Evolutionary conservation across 1,140 invertebrate species (phyloP), one percentile per base, ranked within the genome.

Genomic region (Drosophila auraria): DNA sequence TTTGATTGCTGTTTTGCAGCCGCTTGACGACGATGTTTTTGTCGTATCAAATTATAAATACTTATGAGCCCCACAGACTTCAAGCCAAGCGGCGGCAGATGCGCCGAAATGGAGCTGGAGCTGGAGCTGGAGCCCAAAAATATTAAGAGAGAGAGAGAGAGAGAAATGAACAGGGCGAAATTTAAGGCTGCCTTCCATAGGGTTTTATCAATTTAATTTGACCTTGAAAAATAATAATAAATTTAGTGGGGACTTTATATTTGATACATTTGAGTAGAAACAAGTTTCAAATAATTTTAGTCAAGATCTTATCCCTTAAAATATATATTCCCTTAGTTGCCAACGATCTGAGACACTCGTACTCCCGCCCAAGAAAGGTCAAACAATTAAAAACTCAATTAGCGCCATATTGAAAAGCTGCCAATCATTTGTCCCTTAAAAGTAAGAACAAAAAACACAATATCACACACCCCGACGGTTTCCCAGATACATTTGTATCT

Each of bases 361-460:
- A n/a, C 12, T 33, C 14, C 30, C 36, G 4, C 2, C 11, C 8
- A 36, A 36, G 11, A 61, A 40, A 90, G 82, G 75, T 86, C 86
- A 82, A 89, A 89, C 86, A 89, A 89, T 89, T 90, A 89, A 89
- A 90, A 90, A 89, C 86, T 90, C 86, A 90, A 89, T 89, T 89
- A 89, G 84, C 86, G 84, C 84, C 84, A 89, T 90, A 84, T 89
- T 89, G 84, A 90, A 89, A 84, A 82, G 86, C 86, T 89, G 84
- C 84, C 86, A 90, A 84, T 89, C 84, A 84, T 90, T 83, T 84
- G 78, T 73, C 71, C 38, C 23, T n/a, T 30, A 17, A 36, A 36
- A 36, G 33, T 11, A 12, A 36, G 33, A 1, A 47, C 25, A 45
- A 66, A 12, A 23, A 8, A 53, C 14, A 23, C 9, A 38, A 42